A percentile compares a stretch with the other conserved stretches of the same genome.
phyloP scores from a whole-genome alignment of 1,140 invertebrate species.

The Drosophila melanica region DNA sequence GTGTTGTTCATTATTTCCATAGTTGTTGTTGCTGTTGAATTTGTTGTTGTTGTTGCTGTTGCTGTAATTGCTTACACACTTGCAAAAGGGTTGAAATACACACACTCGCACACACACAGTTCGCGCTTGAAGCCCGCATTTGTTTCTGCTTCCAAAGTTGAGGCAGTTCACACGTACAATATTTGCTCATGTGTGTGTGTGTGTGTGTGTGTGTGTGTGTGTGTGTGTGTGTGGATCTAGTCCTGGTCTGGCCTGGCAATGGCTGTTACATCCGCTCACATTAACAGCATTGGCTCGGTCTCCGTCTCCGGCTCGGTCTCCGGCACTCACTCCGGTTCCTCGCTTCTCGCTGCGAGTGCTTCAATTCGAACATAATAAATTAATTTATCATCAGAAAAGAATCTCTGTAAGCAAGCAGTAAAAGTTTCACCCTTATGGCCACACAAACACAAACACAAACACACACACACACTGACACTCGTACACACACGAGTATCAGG shows the following conservation, averaged over 20 bases:
- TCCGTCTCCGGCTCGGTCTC: background rate
- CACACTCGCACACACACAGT: slow-evolving; percentile 20
- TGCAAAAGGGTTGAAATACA: slow-evolving; percentile 47
- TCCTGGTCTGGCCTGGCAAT: slow-evolving; percentile 23
- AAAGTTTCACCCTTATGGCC: slow-evolving; percentile 71
- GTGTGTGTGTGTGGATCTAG: slow-evolving; percentile 16
- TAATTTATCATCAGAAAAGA: slow-evolving; percentile 83
- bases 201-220: background rate
- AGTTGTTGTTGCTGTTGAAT: slow-evolving; percentile 55
- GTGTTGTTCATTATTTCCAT: slow-evolving; percentile 78
- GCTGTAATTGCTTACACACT: slow-evolving; percentile 60
- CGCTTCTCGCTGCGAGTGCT: slow-evolving; percentile 49
- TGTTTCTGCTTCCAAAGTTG: slow-evolving; percentile 24
- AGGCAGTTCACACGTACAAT: slow-evolving; percentile 29
- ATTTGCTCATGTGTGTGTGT: slow-evolving; percentile 8
- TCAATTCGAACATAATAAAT: slow-evolving; percentile 83
- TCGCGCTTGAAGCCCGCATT: slow-evolving; percentile 22
- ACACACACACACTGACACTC: too few species aligned
- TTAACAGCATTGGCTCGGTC: slow-evolving; percentile 45
- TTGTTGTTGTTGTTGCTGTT: slow-evolving; percentile 52
- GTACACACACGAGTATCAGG: slow-evolving; percentile 32
- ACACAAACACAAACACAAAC: background rate
- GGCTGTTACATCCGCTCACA: slow-evolving; percentile 56
- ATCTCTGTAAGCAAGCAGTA: slow-evolving; percentile 78
- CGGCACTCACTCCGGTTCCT: slow-evolving; percentile 1